Percentiles rank a stretch among this genome's conserved stretches.
These are phyloP conservation scores for Zygogramma bicolorata DNA, from an alignment of 2,888 invertebrate species.

Conservation along the genomic window DNA sequence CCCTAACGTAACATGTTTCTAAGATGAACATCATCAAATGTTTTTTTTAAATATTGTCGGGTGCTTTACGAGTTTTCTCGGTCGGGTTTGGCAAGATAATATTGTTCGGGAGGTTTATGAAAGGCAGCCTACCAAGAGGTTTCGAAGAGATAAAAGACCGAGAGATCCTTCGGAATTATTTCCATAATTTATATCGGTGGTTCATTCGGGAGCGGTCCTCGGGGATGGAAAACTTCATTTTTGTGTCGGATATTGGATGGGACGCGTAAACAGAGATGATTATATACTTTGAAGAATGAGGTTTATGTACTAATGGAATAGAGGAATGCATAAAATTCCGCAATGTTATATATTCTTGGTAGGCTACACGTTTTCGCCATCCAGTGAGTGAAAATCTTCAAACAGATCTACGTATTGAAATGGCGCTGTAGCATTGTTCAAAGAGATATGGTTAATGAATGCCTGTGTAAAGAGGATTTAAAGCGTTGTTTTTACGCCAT, in stretches of 20 bases:
- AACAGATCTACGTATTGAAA: too few relatives aligned
- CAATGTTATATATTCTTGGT: too few relatives aligned
- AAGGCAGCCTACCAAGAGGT: not conserved
- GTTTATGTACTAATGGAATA: too few relatives aligned
- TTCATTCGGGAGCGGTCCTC: not conserved
- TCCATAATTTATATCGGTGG: slow-evolving; percentile 9
- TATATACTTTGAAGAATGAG: too few relatives aligned
- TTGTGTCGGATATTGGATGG: not conserved
- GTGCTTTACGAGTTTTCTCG: slow-evolving; percentile 7
- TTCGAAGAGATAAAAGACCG: not conserved
- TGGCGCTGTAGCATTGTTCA: too few relatives aligned
- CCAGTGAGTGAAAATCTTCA: too few relatives aligned
- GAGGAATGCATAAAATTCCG: too few relatives aligned
- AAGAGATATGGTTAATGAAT: too few relatives aligned
- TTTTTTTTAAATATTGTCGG: slow-evolving; percentile 31
- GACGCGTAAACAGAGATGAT: too few relatives aligned
- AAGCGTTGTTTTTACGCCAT: too few relatives aligned
- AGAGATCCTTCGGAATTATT: slow-evolving; percentile 6
- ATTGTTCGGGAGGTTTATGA: slow-evolving; percentile 18
- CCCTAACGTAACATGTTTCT: slow-evolving; percentile 33
- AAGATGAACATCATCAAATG: slow-evolving; percentile 31
- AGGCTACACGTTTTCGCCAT: too few relatives aligned
- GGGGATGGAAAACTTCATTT: not conserved
- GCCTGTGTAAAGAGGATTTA: too few relatives aligned
- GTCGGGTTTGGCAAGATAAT: slow-evolving; percentile 10